Evolutionary conservation across 2,113 vertebrate genomes (phyloP).

Genomic region (Amia ocellicauda): DNA sequence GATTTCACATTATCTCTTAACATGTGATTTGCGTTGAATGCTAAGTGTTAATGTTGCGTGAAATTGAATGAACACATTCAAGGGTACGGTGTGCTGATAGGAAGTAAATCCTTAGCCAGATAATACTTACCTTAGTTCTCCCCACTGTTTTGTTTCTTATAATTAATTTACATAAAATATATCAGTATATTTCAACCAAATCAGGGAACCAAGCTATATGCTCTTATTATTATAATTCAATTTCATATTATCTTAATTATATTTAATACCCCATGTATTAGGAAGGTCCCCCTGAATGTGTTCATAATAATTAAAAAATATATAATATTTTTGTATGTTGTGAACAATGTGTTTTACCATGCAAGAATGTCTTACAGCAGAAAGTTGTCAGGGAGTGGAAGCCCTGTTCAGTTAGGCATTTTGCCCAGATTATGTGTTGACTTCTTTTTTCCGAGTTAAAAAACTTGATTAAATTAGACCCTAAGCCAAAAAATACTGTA

Average conservation of each 20-base stretch:
- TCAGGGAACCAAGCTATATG: too few relatives aligned
- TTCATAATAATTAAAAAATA: too few relatives aligned
- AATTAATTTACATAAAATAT: too few relatives aligned
- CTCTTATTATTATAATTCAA: too few relatives aligned
- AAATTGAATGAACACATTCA: slow-evolving; percentile 37
- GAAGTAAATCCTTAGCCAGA: slow-evolving; percentile 37
- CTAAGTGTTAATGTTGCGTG: slow-evolving; percentile 34
- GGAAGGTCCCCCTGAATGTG: too few relatives aligned
- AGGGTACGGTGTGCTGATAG: slow-evolving; percentile 33
- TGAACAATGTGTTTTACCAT: background rate
- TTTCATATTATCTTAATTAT: too few relatives aligned
- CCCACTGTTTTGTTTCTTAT: too few relatives aligned
- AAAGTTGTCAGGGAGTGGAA: background rate
- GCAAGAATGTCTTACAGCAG: background rate
- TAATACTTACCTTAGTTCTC: slow-evolving; percentile 13
- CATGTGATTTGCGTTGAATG: slow-evolving; percentile 13
- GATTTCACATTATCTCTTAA: background rate
- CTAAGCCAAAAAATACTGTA: slow-evolving; percentile 2
- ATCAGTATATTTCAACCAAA: too few relatives aligned
- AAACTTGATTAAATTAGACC: background rate
- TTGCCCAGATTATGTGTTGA: slow-evolving; percentile 7
- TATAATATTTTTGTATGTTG: slow-evolving; percentile 6
- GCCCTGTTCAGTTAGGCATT: background rate
- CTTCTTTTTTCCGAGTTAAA: slow-evolving; percentile 2
- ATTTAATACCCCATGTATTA: too few relatives aligned